These are phyloP conservation scores for Pseudomyrmex dendroicus DNA, from an alignment of 1,140 invertebrate genomes.

Conservation along the genomic window DNA sequence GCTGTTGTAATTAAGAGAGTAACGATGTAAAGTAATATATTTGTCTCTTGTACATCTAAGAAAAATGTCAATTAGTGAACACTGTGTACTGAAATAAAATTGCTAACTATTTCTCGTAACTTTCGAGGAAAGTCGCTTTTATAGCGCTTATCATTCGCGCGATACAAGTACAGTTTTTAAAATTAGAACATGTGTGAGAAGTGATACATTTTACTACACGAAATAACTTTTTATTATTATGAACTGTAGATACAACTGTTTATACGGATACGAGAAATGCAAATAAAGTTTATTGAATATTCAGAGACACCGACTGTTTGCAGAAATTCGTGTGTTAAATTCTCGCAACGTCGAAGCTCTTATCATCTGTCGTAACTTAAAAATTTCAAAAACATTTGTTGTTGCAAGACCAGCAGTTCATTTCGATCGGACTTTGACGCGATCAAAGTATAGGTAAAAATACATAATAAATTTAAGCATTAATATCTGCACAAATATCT, in stretches of 20 bases:
- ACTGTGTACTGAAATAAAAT: slow-evolving; percentile 4
- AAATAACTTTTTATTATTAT: slow-evolving; percentile 13
- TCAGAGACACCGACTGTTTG: slow-evolving; percentile 20
- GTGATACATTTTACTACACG: not conserved
- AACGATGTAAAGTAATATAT: no score
- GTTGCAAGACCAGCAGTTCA: not conserved
- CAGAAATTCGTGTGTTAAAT: not conserved
- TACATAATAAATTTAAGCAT: not conserved
- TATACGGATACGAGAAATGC: slow-evolving; percentile 23
- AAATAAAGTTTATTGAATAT: slow-evolving; percentile 37
- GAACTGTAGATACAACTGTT: not conserved
- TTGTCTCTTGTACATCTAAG: not conserved
- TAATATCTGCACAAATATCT: slow-evolving; percentile 17
- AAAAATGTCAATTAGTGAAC: not conserved
- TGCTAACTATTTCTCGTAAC: not conserved
- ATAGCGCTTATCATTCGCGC: not conserved
- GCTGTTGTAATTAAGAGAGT: no score
- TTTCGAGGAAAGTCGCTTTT: not conserved
- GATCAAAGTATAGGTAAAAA: not conserved
- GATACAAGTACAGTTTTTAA: not conserved
- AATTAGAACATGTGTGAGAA: slow-evolving; percentile 6
- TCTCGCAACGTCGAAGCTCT: not conserved
- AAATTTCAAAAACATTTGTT: slow-evolving; percentile 9
- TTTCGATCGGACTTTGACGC: not conserved
- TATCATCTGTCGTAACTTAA: slow-evolving; percentile 29